Evolutionary conservation across 1,140 invertebrate genomes (phyloP).

Genomic region (Zaprionus camerounensis): DNA sequence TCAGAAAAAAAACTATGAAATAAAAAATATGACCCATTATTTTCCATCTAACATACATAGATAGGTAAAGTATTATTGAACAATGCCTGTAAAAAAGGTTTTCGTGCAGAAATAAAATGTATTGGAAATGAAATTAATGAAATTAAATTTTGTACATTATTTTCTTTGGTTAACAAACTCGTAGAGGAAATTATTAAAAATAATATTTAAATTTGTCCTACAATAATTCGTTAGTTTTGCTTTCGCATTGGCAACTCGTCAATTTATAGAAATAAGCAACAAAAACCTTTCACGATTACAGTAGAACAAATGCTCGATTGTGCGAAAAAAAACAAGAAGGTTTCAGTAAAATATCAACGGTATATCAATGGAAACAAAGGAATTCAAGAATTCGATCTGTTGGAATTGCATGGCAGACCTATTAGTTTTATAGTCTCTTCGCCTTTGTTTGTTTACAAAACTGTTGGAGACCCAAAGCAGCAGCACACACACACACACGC

Average conservation of each 20-base stretch:
- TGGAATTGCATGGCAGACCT: slow-evolving; percentile 20
- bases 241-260: background rate
- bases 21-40: too few species aligned
- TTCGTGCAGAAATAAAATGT: background rate
- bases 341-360: background rate
- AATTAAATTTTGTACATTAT: background rate
- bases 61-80: background rate
- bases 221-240: too few species aligned
- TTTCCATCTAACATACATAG: too few species aligned
- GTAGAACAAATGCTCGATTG: background rate
- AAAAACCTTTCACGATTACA: background rate
- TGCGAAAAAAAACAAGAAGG: background rate
- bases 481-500: background rate
- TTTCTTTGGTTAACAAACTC: background rate
- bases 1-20: too few species aligned
- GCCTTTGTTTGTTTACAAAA: slow-evolving; percentile 72
- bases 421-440: slow-evolving; percentile 45
- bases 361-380: slow-evolving; percentile 14
- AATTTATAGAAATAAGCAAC: background rate
- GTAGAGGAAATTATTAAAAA: too few species aligned
- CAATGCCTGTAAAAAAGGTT: background rate
- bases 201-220: too few species aligned
- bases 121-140: background rate
- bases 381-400: slow-evolving; percentile 23
- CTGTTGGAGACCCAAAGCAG: slow-evolving; percentile 19